Evolutionary conservation across 2,113 vertebrate species (phyloP).

Genomic region (Phyllostomus hastatus): DNA sequence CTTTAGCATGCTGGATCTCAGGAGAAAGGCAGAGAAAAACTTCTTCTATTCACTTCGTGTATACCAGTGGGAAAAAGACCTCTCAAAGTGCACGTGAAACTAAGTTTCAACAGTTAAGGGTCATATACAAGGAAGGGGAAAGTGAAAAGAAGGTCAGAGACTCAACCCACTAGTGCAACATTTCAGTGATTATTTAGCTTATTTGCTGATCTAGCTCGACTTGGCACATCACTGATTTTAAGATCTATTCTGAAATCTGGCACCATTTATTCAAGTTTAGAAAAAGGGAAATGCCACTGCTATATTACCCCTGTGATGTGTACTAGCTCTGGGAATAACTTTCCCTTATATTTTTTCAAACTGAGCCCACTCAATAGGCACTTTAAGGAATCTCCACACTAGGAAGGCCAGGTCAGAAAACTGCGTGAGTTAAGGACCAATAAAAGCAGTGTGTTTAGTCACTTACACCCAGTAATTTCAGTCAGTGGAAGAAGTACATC

Average conservation of each 20-base stretch:
- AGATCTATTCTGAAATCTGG: slow-evolving; percentile 19
- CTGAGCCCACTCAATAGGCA: not conserved
- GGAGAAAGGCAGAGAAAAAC: not conserved
- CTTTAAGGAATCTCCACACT: not conserved
- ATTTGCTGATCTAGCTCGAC: not conserved
- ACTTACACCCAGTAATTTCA: not conserved
- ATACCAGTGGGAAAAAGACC: not conserved
- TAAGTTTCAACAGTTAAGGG: not conserved
- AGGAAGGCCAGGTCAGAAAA: not conserved
- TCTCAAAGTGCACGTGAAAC: not conserved
- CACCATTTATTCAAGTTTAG: not conserved
- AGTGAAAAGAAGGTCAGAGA: not conserved
- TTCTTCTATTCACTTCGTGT: not conserved
- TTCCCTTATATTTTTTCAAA: not conserved
- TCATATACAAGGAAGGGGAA: not conserved
- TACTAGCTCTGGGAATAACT: not conserved
- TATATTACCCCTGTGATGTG: not conserved
- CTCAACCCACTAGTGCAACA: not conserved
- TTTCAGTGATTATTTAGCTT: not conserved
- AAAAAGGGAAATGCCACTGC: not conserved
- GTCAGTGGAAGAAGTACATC: not conserved
- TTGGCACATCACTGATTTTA: not conserved
- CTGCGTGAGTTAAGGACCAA: not conserved
- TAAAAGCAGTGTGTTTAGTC: not conserved
- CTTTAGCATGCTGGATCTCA: not conserved